Conservation (phyloP, 2,888 invertebrate genomes). For the Acutogordius australiensis region DNA sequence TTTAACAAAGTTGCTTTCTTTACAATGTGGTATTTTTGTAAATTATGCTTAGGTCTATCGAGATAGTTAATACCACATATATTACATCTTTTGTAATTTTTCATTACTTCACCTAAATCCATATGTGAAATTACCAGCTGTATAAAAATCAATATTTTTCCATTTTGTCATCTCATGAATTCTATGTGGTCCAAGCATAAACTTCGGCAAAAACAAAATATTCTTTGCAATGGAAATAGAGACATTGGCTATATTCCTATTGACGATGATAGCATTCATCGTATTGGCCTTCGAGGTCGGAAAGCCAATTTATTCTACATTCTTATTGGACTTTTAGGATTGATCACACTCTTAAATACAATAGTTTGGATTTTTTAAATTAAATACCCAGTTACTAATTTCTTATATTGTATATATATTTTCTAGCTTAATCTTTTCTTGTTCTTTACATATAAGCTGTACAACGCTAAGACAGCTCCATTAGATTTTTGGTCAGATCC, state of each 20-base stretch:
- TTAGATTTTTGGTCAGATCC: background rate
- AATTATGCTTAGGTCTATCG: no score
- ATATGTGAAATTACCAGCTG: no score
- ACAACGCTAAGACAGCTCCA: background rate
- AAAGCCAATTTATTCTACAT: background rate
- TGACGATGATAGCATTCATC: background rate
- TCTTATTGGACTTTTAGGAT: background rate
- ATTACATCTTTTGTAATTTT: no score
- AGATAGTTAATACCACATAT: no score
- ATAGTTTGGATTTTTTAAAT: no score
- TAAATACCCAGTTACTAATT: no score
- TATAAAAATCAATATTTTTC: no score
- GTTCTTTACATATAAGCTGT: constrained; percentile 1
- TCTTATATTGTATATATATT: background rate
- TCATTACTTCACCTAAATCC: no score
- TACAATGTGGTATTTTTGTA: no score
- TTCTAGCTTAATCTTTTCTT: background rate
- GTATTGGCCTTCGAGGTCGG: background rate
- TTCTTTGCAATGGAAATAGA: background rate
- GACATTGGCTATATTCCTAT: constrained; percentile 9
- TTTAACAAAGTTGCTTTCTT: no score
- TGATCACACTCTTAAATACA: background rate
- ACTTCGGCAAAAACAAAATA: background rate
- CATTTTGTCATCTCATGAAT: no score
- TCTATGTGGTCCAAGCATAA: constrained; percentile 8